These are phyloP conservation scores for Heliconius ethilla DNA, from an alignment of 2,888 invertebrate genomes.

Conservation along the genomic window DNA sequence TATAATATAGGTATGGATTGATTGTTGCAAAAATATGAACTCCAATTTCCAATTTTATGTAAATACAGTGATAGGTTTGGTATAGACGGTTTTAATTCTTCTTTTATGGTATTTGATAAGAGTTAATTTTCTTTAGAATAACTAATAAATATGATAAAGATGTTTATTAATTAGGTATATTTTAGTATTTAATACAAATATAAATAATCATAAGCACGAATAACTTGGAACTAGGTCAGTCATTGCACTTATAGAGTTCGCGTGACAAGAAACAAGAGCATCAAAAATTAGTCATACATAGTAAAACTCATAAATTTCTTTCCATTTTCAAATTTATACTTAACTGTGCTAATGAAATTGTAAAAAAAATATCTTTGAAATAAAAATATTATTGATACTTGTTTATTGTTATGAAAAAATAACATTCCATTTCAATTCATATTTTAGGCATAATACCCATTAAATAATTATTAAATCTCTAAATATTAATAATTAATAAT, in stretches of 20 bases:
- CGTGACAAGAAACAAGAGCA: constrained; percentile 16
- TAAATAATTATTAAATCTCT: too few relatives aligned
- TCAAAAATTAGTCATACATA: neutral
- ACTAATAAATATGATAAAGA: neutral
- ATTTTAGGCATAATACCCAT: too few relatives aligned
- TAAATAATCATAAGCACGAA: neutral
- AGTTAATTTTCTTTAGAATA: neutral
- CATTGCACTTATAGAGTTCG: constrained; percentile 20
- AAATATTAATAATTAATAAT: too few relatives aligned
- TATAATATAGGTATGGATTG: too few relatives aligned
- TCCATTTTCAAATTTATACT: constrained; percentile 6
- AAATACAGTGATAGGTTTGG: too few relatives aligned
- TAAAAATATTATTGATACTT: neutral
- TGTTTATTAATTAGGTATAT: neutral
- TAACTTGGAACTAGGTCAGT: constrained; percentile 13
- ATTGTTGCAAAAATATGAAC: too few relatives aligned
- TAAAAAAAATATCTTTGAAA: neutral
- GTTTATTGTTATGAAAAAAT: neutral
- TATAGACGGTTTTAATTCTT: too few relatives aligned
- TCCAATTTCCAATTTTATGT: too few relatives aligned
- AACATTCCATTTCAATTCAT: neutral
- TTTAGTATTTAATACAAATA: neutral
- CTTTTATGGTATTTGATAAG: neutral
- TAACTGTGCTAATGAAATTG: neutral
- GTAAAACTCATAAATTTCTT: neutral